A percentile compares a stretch with the other conserved stretches of the same genome.
phyloP scores from a whole-genome alignment of 2,113 vertebrate genomes.

The Meles meles region DNA sequence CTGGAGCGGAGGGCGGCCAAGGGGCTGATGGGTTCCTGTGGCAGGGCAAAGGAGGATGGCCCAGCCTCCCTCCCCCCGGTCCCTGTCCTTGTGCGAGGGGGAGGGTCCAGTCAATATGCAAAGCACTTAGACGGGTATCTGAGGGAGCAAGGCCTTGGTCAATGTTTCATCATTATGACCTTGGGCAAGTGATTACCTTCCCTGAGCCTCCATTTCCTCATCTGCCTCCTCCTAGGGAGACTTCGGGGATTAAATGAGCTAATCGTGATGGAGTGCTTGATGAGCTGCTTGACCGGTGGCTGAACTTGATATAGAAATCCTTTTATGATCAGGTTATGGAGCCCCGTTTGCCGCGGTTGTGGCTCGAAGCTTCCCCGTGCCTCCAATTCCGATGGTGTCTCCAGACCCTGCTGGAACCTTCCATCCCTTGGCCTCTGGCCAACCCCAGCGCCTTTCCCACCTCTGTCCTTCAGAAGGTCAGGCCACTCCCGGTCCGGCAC shows the following conservation, averaged over 20 bases:
- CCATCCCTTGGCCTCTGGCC: background rate
- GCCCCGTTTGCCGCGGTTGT: background rate
- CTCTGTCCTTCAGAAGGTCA: background rate
- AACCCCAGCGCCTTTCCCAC: background rate
- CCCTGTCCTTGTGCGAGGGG: background rate
- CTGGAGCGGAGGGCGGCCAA: background rate
- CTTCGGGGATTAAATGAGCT: background rate
- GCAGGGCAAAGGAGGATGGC: background rate
- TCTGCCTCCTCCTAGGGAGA: background rate
- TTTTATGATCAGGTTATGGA: background rate
- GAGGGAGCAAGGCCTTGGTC: background rate
- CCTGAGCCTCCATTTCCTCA: background rate
- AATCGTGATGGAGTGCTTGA: background rate
- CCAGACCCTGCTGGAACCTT: background rate
- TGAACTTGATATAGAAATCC: background rate
- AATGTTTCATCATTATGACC: background rate
- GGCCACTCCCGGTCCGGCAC: background rate
- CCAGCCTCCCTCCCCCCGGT: background rate
- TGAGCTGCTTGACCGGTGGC: background rate
- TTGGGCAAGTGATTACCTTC: background rate
- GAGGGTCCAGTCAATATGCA: accelerated
- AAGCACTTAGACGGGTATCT: background rate
- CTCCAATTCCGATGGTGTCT: accelerated
- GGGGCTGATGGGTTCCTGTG: background rate
- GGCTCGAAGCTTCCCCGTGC: accelerated